phyloP scores from a whole-genome alignment of 2,888 invertebrate genomes.

The Tipula lateralis region DNA sequence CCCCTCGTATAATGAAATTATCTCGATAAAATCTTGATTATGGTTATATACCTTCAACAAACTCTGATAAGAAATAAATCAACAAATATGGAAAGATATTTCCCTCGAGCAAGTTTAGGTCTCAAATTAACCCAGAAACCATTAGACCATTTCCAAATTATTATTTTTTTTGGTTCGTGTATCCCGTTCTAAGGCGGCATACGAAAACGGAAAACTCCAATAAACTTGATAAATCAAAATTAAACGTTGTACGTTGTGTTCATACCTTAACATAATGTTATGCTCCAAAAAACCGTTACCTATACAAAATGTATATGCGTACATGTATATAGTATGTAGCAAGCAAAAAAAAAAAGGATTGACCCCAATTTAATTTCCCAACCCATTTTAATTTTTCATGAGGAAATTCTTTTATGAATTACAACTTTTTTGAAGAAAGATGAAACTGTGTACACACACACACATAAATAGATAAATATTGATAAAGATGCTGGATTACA shows the following conservation, averaged over 20 bases:
- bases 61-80: background rate
- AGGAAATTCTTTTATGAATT: background rate
- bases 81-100: background rate
- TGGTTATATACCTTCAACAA: no score
- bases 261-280: background rate
- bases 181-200: no score
- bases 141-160: background rate
- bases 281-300: background rate
- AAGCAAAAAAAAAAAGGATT: background rate
- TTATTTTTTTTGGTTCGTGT: background rate
- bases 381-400: background rate
- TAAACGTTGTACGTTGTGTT: background rate
- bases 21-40: no score
- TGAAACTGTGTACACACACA: background rate
- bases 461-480: background rate
- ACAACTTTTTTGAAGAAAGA: background rate
- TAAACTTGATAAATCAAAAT: constrained; percentile 4
- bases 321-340: background rate
- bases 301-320: no score
- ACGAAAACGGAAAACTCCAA: background rate
- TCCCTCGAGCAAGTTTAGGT: background rate
- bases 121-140: background rate
- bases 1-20: no score
- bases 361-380: constrained; percentile 15
- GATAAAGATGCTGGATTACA: background rate